Conservation (phyloP, 1,140 invertebrate species). For the Galleria mellonella region DNA sequence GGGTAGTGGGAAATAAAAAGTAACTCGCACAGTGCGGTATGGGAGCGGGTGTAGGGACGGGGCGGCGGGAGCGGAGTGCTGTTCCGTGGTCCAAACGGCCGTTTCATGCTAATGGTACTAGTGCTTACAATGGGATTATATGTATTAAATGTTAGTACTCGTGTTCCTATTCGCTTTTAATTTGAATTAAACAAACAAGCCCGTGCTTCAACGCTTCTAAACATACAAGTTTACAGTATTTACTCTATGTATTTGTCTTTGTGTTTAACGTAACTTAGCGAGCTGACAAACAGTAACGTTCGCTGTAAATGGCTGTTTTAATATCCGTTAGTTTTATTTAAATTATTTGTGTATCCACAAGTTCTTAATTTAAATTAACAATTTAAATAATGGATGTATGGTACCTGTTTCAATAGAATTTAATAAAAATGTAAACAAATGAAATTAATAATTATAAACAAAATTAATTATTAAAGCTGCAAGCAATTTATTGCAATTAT, state of each 20-base stretch:
- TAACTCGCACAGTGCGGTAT: conserved; percentile 4
- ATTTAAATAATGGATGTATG: too few relatives aligned
- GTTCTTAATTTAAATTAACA: too few relatives aligned
- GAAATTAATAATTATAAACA: too few relatives aligned
- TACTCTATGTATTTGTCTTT: not conserved
- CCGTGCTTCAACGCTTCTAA: too few relatives aligned
- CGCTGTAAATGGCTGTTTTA: too few relatives aligned
- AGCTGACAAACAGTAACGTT: not conserved
- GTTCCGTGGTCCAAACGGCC: conserved; percentile 20
- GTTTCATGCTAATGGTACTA: conserved; percentile 30
- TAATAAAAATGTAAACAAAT: too few relatives aligned
- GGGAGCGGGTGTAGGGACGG: not conserved
- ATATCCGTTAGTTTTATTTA: too few relatives aligned
- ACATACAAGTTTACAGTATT: too few relatives aligned
- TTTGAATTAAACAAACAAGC: conserved; percentile 11
- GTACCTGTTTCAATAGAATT: too few relatives aligned
- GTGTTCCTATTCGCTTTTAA: conserved; percentile 13
- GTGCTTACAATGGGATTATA: conserved; percentile 30
- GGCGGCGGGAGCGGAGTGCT: not conserved
- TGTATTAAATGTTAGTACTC: conserved; percentile 13
- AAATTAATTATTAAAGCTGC: too few relatives aligned
- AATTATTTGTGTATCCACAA: too few relatives aligned
- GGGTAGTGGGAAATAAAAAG: conserved; percentile 27
- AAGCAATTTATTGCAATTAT: too few relatives aligned
- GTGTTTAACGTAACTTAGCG: not conserved